Base-by-base conservation (phyloP, 2,888 invertebrate species). In the Melangyna quadrimaculata region DNA sequence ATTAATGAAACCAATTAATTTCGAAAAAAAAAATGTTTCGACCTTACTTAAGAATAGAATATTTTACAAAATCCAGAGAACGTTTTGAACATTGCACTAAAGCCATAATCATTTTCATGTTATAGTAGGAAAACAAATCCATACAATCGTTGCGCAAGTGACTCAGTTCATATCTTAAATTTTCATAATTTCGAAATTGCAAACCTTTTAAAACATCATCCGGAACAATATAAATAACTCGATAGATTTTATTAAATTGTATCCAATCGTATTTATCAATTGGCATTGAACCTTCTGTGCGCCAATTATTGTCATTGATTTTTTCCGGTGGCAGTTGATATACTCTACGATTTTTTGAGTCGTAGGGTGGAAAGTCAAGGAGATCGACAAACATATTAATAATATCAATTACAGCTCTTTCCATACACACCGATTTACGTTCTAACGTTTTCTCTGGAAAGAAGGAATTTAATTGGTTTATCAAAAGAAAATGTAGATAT, bases 111-210 rank as follows among this genome's bases (percentile, higher is more conserved):
- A 96, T 94, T 91, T 95, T 96, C 69, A 95, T 94, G 88, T 96
- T 96, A 89, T 96, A 97, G 90, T 95, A 95, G 0, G 95, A 95
- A 90, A 96, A 97, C 63, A 97, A 92, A 90, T 97, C 97, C 90
- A 96, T 95, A 89, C 96, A 96, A 89, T 97, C 96, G 67, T 94
- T 95, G 57, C 95, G 94, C 4, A 95, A 92, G 45, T 93, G 93
- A 69, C 90, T 89, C 29, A 95, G 89, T 80, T 95, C 95, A 88
- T 94, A 93, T 29, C 93, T 93, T 8, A 94, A 93, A 88, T 93
- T 94, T 87, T 95, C 95, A 63, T 95, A 94, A 88, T 94, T 94
- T 88, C 93, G 92, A 88, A 95, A 95, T 32, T 90, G 90, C 3
- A 90, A 57, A 0, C 81, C 87, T 32, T 77, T 87, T 22, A 90